A percentile compares a stretch with the other conserved stretches of the same genome.
phyloP scores from a whole-genome alignment of 2,113 vertebrate species.

The Dasyprocta punctata region DNA sequence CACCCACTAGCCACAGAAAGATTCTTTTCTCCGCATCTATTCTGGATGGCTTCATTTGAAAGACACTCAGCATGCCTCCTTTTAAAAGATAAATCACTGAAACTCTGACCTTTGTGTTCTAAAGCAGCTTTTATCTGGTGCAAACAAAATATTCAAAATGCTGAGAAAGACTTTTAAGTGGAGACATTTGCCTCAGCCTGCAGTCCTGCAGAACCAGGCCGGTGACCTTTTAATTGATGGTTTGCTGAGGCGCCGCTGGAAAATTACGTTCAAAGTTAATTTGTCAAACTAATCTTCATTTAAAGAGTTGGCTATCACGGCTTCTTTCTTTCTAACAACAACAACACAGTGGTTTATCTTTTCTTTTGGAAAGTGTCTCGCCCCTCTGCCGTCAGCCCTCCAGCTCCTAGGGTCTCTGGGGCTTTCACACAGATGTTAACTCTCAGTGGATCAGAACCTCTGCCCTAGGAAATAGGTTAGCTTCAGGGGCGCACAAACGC shows the following conservation, averaged over 20 bases:
- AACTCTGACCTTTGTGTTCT: constrained; percentile 57
- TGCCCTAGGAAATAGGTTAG: background rate
- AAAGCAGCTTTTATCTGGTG: constrained; percentile 50
- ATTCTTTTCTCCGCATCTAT: background rate
- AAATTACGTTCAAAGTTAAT: constrained; percentile 47
- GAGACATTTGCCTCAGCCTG: background rate
- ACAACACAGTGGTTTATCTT: background rate
- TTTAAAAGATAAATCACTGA: constrained; percentile 49
- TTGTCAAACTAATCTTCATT: background rate
- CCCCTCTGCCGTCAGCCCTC: background rate
- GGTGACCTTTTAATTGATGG: constrained; percentile 5
- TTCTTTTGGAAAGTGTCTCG: background rate
- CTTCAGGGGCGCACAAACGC: background rate
- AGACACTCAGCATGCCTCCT: constrained; percentile 4
- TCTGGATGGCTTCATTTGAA: background rate
- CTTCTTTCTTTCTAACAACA: background rate
- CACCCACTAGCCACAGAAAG: background rate
- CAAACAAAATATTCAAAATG: constrained; percentile 7
- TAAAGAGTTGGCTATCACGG: background rate
- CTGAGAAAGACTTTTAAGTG: constrained; percentile 36
- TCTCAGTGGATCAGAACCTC: background rate
- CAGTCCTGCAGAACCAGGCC: background rate
- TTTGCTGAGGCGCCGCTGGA: background rate
- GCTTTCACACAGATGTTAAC: background rate
- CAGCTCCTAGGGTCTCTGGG: background rate